Percentiles rank a stretch among this genome's conserved stretches.
These are phyloP conservation scores for Spodoptera picta DNA, from an alignment of 2,888 invertebrate genomes.

Conservation along the genomic window DNA sequence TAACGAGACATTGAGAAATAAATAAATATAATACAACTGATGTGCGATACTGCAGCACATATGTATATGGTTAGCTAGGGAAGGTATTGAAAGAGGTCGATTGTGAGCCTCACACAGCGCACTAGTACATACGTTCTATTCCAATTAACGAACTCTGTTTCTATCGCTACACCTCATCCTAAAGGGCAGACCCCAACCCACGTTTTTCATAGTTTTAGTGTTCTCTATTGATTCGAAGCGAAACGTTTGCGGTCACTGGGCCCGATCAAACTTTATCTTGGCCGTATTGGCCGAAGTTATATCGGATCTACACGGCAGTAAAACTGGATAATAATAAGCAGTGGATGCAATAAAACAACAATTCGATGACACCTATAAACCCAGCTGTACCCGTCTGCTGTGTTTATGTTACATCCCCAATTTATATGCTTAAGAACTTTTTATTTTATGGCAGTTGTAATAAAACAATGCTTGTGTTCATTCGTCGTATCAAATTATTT, in stretches of 20 bases:
- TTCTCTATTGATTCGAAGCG: slow-evolving; percentile 39
- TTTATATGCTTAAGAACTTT: slow-evolving; percentile 72
- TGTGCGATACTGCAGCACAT: no score
- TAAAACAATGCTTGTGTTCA: slow-evolving; percentile 57
- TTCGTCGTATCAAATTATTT: slow-evolving; percentile 52
- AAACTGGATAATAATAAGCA: slow-evolving; percentile 74
- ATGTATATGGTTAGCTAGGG: no score
- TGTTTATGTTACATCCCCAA: slow-evolving; percentile 70
- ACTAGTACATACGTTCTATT: not conserved
- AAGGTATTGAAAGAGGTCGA: not conserved
- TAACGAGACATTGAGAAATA: no score
- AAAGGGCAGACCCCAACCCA: slow-evolving; percentile 5
- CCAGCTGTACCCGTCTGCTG: slow-evolving; percentile 65
- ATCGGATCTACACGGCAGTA: slow-evolving; percentile 57
- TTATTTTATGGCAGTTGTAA: slow-evolving; percentile 66
- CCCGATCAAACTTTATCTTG: slow-evolving; percentile 43
- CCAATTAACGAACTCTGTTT: slow-evolving; percentile 5
- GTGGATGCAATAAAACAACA: slow-evolving; percentile 73
- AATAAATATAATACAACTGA: no score
- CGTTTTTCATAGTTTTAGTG: slow-evolving; percentile 28
- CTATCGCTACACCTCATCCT: slow-evolving; percentile 12
- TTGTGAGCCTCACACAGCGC: slow-evolving; percentile 3
- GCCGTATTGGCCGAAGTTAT: slow-evolving; percentile 32
- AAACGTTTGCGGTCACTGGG: slow-evolving; percentile 26
- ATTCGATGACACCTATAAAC: slow-evolving; percentile 76